Conservation (phyloP, 2,113 vertebrate genomes). For the Sciurus niger region DNA sequence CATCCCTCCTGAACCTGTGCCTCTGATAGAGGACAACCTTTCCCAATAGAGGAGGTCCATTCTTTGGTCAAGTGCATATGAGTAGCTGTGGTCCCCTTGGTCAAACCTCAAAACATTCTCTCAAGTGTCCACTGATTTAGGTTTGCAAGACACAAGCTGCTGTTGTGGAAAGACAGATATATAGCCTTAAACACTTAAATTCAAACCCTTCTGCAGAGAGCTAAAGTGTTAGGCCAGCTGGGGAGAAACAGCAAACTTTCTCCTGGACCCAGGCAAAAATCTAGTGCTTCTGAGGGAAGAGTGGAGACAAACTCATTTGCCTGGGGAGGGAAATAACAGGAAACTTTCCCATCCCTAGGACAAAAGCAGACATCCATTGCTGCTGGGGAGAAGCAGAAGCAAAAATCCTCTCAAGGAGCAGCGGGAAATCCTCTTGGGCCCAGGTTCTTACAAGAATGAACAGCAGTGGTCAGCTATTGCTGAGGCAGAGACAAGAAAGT, state of each 20-base stretch:
- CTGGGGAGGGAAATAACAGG: neutral
- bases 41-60: too few species aligned
- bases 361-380: neutral
- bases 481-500: slow-evolving; percentile 1
- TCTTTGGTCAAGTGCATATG: too few species aligned
- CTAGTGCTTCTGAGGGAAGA: neutral
- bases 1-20: too few species aligned
- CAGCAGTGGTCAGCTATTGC: slow-evolving; percentile 31
- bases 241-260: neutral
- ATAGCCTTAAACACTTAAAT: neutral
- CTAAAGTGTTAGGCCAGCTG: neutral
- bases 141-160: neutral
- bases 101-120: too few species aligned
- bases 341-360: neutral
- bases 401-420: neutral
- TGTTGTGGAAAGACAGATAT: neutral
- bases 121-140: neutral
- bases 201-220: neutral
- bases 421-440: neutral
- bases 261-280: neutral
- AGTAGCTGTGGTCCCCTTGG: too few species aligned
- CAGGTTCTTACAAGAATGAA: neutral
- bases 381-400: neutral
- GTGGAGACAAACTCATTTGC: neutral
- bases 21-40: too few species aligned